phyloP scores from a whole-genome alignment of 1,140 invertebrate species.

The Ceratina calcarata region DNA sequence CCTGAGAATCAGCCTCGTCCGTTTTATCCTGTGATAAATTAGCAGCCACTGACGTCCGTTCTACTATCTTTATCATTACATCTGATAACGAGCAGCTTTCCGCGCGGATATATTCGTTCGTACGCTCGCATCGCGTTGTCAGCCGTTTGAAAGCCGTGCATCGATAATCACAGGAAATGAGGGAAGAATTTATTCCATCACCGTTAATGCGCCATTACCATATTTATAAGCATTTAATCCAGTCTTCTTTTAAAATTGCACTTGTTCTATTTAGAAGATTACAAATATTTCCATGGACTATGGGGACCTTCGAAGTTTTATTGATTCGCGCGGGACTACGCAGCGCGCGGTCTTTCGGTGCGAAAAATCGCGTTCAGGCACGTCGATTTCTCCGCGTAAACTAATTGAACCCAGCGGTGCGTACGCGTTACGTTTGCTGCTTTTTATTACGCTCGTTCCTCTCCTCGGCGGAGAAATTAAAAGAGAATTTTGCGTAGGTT shows the following conservation, averaged over 20 bases:
- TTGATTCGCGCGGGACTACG: no score
- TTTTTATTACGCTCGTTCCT: not conserved
- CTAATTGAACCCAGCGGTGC: not conserved
- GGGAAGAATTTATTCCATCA: not conserved
- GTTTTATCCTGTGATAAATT: conserved; percentile 16
- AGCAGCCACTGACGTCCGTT: not conserved
- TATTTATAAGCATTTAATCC: conserved; percentile 9
- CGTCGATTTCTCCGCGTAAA: not conserved
- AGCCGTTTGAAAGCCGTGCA: not conserved
- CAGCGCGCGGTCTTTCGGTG: no score
- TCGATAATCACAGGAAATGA: not conserved
- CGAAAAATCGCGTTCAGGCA: not conserved
- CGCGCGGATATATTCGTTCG: no score
- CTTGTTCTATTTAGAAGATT: not conserved
- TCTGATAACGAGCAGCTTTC: no score
- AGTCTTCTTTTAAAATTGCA: not conserved
- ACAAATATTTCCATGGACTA: not conserved
- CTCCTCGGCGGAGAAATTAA: not conserved
- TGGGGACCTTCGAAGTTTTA: no score
- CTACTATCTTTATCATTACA: no score
- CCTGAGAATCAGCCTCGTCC: not conserved
- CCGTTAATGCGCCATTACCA: conserved; percentile 5
- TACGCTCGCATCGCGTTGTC: no score
- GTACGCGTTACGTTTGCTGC: not conserved
- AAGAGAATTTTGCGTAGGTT: conserved; percentile 1